Evolutionary conservation across 2,113 vertebrate species (phyloP).

Genomic region (Pitta sordida): DNA sequence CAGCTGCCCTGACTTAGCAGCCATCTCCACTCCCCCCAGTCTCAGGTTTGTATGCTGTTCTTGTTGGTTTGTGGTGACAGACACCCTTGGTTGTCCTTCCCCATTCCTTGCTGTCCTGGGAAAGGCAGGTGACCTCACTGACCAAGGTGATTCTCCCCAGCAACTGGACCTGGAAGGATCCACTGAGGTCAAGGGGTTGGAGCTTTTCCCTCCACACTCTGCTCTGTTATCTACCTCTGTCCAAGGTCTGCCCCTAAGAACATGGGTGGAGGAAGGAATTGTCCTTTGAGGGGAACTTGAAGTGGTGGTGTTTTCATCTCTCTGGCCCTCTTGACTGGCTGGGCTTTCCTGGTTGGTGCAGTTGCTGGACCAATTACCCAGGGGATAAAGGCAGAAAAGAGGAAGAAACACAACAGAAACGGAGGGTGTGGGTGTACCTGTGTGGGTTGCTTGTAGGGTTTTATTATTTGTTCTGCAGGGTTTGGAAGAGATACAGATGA

Average conservation of each 20-base stretch:
- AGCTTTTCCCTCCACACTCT: fast-evolving
- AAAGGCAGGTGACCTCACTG: neutral
- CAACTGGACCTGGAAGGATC: neutral
- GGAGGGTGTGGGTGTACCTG: neutral
- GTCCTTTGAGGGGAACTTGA: neutral
- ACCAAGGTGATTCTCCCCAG: neutral
- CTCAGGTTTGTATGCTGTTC: neutral
- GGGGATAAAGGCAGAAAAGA: neutral
- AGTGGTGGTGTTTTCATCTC: neutral
- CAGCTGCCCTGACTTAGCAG: fast-evolving
- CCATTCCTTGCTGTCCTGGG: neutral
- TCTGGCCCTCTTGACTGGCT: neutral
- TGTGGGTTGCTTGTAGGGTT: fast-evolving
- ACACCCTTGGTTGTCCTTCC: neutral
- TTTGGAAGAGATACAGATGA: fast-evolving
- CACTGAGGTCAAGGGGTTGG: fast-evolving
- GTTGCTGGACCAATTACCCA: neutral
- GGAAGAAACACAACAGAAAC: neutral
- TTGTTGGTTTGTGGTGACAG: neutral
- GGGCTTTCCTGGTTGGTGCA: neutral
- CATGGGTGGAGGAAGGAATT: neutral
- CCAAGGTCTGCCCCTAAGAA: neutral
- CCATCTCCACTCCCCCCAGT: fast-evolving
- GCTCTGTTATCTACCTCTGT: neutral
- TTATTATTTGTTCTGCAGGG: neutral